Evolutionary conservation across 2,888 invertebrate genomes (phyloP), one percentile per base, ranked within the genome.

Genomic region (Platynereis dumerilii): DNA sequence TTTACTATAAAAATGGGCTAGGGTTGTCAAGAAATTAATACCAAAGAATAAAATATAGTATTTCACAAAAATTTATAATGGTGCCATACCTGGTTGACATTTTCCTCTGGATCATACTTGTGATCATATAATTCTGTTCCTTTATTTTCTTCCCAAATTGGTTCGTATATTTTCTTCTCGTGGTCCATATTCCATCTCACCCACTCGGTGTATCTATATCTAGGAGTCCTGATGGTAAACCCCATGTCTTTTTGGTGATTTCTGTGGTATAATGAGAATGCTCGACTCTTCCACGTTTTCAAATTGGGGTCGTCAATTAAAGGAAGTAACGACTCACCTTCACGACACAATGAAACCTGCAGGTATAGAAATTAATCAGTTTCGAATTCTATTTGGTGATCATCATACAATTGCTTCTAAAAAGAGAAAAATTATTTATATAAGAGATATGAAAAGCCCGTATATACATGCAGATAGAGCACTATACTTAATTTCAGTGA

Each of bases 161-260:
- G 55, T 15, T 26, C 3, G 27, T 55, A 55, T 2, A 24, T 17
- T 3, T 7, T 7, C 24, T 27, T 24, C 7, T 27, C 55, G 26
- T 55, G 55, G 1, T 66, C 65, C 7, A 42, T 39, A 17, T 39
- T 54, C 22, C n/a, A 55, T 27, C 24, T 17, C 24, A 55, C 55
- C 55, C 55, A 55, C 27, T 55, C 55, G 17, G 55, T 55, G 55
- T 55, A 55, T 17, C 55, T 24, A 17, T 55, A 55, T 26, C 26
- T 55, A 10, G n/a, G 22, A 22, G 55, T 55, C 26, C 55, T 24
- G n/a, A 74, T 65, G 1, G 70, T 63, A 58, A 76, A 76, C 1
- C 76, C 76, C 76, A 76, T 76, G 2, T 73, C 61, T 1, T 58
- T 55, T 54, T 75, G 72, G 17, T 26, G 17, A 24, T 60, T n/a